Evolutionary conservation across 2,888 invertebrate genomes (phyloP).

Genomic region (Luffia ferchaultella): DNA sequence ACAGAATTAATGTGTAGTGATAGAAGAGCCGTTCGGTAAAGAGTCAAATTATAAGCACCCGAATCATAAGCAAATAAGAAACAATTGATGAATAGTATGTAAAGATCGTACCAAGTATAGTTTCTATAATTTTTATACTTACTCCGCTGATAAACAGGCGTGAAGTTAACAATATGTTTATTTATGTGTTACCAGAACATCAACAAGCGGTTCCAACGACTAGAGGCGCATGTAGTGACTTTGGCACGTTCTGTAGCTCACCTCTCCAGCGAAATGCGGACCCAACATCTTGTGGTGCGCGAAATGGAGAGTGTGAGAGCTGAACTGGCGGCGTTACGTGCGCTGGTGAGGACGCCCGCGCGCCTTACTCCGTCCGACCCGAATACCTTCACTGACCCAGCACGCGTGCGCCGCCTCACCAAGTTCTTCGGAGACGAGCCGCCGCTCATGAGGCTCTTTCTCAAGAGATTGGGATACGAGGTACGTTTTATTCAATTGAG

Average conservation of each 20-base stretch:
- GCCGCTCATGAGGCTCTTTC: conserved; percentile 86
- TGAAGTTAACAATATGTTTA: no score
- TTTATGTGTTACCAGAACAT: conserved; percentile 72
- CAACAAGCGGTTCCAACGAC: conserved; percentile 85
- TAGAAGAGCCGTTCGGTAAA: no score
- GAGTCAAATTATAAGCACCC: no score
- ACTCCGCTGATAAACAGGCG: no score
- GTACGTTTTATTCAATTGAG: conserved; percentile 64
- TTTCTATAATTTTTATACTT: no score
- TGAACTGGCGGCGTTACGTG: conserved; percentile 75
- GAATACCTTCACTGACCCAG: conserved; percentile 68
- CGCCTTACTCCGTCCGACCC: background rate
- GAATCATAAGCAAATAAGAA: no score
- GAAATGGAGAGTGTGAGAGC: conserved; percentile 88
- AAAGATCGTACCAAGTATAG: no score
- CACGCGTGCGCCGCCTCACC: conserved; percentile 85
- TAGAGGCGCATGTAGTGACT: conserved; percentile 92
- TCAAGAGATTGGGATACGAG: conserved; percentile 92
- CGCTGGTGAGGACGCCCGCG: background rate
- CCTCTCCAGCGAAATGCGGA: conserved; percentile 89
- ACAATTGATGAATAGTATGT: no score
- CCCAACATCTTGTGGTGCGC: conserved; percentile 88
- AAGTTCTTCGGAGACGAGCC: conserved; percentile 96
- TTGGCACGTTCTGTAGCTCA: conserved; percentile 90
- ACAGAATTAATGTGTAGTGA: no score